Evolutionary conservation across 2,797 vertebrate species (phyloP), one percentile per base, ranked within the genome.

Genomic region (Eospalax fontanierii): DNA sequence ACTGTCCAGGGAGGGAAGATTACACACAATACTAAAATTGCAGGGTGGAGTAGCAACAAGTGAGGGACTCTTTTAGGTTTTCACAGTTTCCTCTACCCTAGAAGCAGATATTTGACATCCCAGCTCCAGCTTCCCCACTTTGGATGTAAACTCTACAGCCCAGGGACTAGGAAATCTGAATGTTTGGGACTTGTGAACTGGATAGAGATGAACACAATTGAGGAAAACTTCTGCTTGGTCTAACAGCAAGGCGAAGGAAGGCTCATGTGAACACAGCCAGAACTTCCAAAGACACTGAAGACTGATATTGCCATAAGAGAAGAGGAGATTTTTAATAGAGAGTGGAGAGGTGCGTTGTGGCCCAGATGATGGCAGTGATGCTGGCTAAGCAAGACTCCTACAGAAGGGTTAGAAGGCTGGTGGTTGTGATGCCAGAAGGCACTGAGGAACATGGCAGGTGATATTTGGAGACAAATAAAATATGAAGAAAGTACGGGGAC

Each of bases 201-300:
- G 12, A 0, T 40, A 15, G 57, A 81, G 40, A 78, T 61, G 6
- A 33, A 40, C 16, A 28, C 89, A 93, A 82, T 50, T 26, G 85
- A 81, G 9, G 30, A 16, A 66, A 89, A 65, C 21, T 6, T 54
- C 59, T 79, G 28, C 59, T 91, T 71, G 30, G 16, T 81, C 40
- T 86, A 54, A 84, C 16, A n/a, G 79, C 15, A 73, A 92, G 87
- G 26, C 22, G 40, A 65, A 87, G 46, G 7, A 61, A 93, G 38
- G 7, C 33, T 86, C 10, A 6, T 18, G 40, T 7, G n/a, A 50
- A 92, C 86, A 46, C 33, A 89, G 73, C 75, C 9, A 38, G 38
- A 63, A 65, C 18, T 2, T 90, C 24, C 19, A 57, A 65, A 33
- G 35, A 59, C 22, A 65, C 4, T 9, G 12, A n/a, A 63, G 28